These are phyloP conservation scores for Pyrochroa serraticornis DNA, from an alignment of 2,888 invertebrate species.

Conservation along the genomic window DNA sequence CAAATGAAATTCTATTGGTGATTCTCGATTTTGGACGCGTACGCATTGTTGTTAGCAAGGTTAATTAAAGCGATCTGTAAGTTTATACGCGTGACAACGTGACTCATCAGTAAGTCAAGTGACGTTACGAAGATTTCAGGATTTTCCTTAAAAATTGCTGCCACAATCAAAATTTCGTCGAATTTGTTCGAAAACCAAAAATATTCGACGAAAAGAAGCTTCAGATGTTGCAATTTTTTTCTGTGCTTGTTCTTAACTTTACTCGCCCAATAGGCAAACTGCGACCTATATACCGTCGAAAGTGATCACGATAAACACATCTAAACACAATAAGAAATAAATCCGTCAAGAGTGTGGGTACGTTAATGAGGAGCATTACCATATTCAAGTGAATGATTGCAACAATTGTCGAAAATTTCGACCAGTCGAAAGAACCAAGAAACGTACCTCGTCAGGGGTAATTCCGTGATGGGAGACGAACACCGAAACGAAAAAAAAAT, in stretches of 20 bases:
- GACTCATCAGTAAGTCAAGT: too few relatives aligned
- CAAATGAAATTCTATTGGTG: too few relatives aligned
- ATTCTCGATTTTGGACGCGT: too few relatives aligned
- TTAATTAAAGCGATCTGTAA: too few relatives aligned
- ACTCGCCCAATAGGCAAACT: neutral
- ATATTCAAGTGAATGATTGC: neutral
- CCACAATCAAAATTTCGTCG: too few relatives aligned
- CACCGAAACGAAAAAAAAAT: neutral
- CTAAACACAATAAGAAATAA: slow-evolving; percentile 16
- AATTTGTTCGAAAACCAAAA: too few relatives aligned
- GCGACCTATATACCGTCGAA: slow-evolving; percentile 18
- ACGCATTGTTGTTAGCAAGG: too few relatives aligned
- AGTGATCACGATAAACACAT: slow-evolving; percentile 8
- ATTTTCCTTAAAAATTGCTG: too few relatives aligned
- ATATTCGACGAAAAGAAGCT: neutral
- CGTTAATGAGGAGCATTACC: neutral
- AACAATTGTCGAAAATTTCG: neutral
- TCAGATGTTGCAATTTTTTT: too few relatives aligned
- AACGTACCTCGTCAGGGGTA: neutral
- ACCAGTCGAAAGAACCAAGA: neutral
- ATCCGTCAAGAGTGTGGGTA: slow-evolving; percentile 11
- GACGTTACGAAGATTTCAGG: too few relatives aligned
- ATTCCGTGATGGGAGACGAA: neutral
- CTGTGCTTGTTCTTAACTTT: too few relatives aligned
- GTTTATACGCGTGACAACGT: too few relatives aligned